Evolutionary conservation across 2,888 invertebrate species (phyloP).

Genomic region (Caenorhabditis sp.): DNA sequence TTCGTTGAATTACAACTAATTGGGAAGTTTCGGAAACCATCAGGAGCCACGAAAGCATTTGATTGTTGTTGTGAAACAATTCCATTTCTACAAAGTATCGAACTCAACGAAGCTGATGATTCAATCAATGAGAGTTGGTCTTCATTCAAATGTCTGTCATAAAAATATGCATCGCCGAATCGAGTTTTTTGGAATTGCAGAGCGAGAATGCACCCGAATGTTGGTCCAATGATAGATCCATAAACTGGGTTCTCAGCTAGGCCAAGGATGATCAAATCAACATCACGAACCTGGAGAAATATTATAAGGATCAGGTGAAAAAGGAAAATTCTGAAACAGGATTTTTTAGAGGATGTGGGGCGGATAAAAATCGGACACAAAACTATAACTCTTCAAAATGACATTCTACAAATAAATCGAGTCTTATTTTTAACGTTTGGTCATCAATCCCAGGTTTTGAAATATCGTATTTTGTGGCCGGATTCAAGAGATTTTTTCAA

Average conservation of each 20-base stretch:
- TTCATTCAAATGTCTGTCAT: slow-evolving; percentile 18
- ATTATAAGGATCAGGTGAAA: background rate
- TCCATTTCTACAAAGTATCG: slow-evolving; percentile 85
- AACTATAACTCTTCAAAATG: too few species aligned
- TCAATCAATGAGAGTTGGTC: slow-evolving; percentile 85
- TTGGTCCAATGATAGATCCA: slow-evolving; percentile 67
- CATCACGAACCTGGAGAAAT: slow-evolving; percentile 17
- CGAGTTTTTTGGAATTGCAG: slow-evolving; percentile 61
- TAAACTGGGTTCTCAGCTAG: slow-evolving; percentile 65
- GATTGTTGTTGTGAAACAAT: slow-evolving; percentile 77
- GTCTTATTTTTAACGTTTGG: too few species aligned
- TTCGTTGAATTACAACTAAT: slow-evolving; percentile 23
- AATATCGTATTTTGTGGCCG: too few species aligned
- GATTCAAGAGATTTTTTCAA: too few species aligned
- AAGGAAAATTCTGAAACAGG: background rate
- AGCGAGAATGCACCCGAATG: slow-evolving; percentile 67
- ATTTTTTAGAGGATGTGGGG: too few species aligned
- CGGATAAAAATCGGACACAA: too few species aligned
- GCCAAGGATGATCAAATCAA: slow-evolving; percentile 49
- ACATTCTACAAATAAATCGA: too few species aligned
- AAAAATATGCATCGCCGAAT: slow-evolving; percentile 36
- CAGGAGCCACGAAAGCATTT: slow-evolving; percentile 85
- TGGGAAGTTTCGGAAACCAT: slow-evolving; percentile 26
- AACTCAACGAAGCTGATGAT: slow-evolving; percentile 79
- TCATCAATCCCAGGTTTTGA: too few species aligned